phyloP scores from a whole-genome alignment of 2,888 invertebrate species.

The Synanthedon myopaeformis region DNA sequence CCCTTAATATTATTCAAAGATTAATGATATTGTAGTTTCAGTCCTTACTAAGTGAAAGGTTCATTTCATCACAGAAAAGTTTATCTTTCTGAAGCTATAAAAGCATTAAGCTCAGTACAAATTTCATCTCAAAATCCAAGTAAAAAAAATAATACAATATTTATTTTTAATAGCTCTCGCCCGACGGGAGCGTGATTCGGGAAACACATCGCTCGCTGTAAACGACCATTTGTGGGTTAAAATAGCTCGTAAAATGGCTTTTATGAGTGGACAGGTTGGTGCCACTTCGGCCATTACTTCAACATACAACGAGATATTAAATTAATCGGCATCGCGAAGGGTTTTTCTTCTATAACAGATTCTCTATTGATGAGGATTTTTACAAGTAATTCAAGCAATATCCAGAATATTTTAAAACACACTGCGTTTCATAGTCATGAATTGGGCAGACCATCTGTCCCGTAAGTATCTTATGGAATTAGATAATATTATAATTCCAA shows the following conservation, averaged over 20 bases:
- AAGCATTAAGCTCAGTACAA: conserved; percentile 1
- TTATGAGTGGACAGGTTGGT: conserved; percentile 49
- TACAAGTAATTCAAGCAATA: too few relatives aligned
- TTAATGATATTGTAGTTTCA: too few relatives aligned
- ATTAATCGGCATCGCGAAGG: conserved; percentile 28
- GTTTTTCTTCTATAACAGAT: conserved; percentile 11
- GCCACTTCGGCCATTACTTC: conserved; percentile 40
- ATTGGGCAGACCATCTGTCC: too few relatives aligned
- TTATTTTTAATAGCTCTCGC: conserved; percentile 6
- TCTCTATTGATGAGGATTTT: not conserved
- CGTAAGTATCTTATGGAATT: too few relatives aligned
- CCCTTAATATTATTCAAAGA: too few relatives aligned
- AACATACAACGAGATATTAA: conserved; percentile 39
- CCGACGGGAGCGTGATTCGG: conserved; percentile 22
- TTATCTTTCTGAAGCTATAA: not conserved
- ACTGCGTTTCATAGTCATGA: too few relatives aligned
- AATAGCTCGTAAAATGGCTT: conserved; percentile 54
- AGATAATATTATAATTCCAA: too few relatives aligned
- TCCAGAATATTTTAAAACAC: too few relatives aligned
- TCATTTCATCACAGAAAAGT: too few relatives aligned
- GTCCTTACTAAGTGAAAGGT: too few relatives aligned
- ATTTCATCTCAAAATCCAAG: conserved; percentile 1
- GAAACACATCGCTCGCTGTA: conserved; percentile 38
- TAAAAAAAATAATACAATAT: conserved; percentile 2
- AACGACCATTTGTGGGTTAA: conserved; percentile 45